phyloP scores from a whole-genome alignment of 1,140 invertebrate genomes.

The Aporrectodea caliginosa region DNA sequence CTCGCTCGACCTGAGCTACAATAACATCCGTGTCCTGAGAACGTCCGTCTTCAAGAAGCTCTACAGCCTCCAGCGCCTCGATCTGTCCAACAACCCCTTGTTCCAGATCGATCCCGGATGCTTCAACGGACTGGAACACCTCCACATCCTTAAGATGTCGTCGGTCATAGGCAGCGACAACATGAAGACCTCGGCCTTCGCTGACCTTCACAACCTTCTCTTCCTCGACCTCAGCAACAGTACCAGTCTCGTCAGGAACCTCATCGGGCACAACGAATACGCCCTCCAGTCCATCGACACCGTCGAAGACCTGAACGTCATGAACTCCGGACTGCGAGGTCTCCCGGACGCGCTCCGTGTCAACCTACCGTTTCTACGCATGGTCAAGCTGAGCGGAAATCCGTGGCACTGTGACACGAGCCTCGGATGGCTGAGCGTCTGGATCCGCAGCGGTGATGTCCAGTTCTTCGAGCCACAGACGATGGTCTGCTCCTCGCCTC shows the following conservation, averaged over 20 bases:
- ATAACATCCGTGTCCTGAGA: slow-evolving; percentile 17
- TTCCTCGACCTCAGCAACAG: slow-evolving; percentile 71
- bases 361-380: slow-evolving; percentile 65
- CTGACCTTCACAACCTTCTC: slow-evolving; percentile 58
- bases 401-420: slow-evolving; percentile 53
- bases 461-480: slow-evolving; percentile 40
- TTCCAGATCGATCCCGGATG: slow-evolving; percentile 64
- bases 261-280: slow-evolving; percentile 64
- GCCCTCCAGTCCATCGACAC: slow-evolving; percentile 60
- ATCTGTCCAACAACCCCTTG: slow-evolving; percentile 74
- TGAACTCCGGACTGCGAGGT: slow-evolving; percentile 62
- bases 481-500: slow-evolving; percentile 34
- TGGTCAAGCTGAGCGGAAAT: slow-evolving; percentile 56
- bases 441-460: slow-evolving; percentile 47
- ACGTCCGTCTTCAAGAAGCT: slow-evolving; percentile 50
- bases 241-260: slow-evolving; percentile 64
- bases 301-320: slow-evolving; percentile 66
- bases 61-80: slow-evolving; percentile 60
- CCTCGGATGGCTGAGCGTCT: slow-evolving; percentile 53
- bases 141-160: slow-evolving; percentile 67
- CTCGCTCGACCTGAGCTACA: slow-evolving; percentile 27
- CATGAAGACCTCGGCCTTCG: slow-evolving; percentile 34
- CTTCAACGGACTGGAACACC: slow-evolving; percentile 64
- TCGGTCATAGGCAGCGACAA: slow-evolving; percentile 61
- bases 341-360: slow-evolving; percentile 67